Base-by-base conservation (phyloP, 2,797 vertebrate genomes). In the Paratrypauchen microcephalus region DNA sequence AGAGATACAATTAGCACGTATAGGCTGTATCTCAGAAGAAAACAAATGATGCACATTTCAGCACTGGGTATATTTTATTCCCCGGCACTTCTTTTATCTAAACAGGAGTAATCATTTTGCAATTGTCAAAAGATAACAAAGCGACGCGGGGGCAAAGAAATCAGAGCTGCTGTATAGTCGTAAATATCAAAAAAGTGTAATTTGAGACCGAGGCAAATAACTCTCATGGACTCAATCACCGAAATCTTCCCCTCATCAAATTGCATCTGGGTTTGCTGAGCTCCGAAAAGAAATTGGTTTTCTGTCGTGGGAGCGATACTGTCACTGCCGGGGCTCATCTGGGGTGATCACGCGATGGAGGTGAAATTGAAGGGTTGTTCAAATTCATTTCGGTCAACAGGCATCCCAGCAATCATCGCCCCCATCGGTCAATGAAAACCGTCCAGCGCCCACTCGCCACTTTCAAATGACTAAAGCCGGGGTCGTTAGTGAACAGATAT, bases 261-360 rank as follows among this genome's bases (percentile, higher is more conserved):
- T 93, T 91, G 87, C 87, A 91, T 84, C 78, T 77, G 78, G 91
- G 86, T 88, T 91, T 88, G 76, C 89, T 79, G 84, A 88, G 81
- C 89, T 91, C 88, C 90, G 64, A 76, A 69, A 83, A 81, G 89
- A 94, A 94, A 93, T 93, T 93, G 92, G 75, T 75, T 93, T 94
- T 94, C 88, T 93, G 83, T 83, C 85, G 80, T 85, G 75, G 71
- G 91, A 84, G 85, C 91, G 92, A 92, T 92, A 91, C 89, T 70
- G 85, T 91, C 89, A 91, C 73, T 89, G 75, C 86, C 86, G 77
- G 79, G 80, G 61, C 74, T 84, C 75, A 68, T 85, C 68, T 76
- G 73, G 76, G 70, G 78, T 71, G 72, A 80, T 88, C 81, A 71
- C 68, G 76, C 69, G 68, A 82, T 80, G 75, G 70, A 23, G 54